These are phyloP conservation scores for Eidolon helvum DNA, from an alignment of 2,113 vertebrate species.

Conservation along the genomic window DNA sequence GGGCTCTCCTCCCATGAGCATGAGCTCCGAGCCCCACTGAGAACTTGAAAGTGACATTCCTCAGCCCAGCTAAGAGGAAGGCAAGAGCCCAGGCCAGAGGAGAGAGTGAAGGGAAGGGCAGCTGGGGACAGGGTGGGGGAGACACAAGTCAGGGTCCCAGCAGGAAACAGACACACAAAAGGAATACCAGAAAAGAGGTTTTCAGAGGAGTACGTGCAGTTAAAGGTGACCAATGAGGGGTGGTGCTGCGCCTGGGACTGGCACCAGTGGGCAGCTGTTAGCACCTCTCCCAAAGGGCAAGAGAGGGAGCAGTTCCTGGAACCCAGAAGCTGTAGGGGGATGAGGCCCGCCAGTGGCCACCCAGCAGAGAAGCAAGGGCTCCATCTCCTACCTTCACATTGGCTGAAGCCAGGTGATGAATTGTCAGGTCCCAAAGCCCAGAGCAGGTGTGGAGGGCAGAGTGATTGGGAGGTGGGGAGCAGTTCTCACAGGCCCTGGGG, in stretches of 20 bases:
- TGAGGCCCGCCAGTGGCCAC: neutral
- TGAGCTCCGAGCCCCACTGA: neutral
- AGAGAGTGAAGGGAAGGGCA: neutral
- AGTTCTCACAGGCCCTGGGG: neutral
- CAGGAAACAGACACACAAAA: neutral
- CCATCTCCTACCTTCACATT: neutral
- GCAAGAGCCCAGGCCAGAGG: neutral
- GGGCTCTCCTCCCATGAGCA: neutral
- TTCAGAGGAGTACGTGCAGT: neutral
- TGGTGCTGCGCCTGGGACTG: neutral
- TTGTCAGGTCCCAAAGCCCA: neutral
- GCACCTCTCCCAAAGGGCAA: neutral
- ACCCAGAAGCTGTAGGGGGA: neutral
- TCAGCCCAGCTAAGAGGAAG: neutral
- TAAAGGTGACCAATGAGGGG: neutral
- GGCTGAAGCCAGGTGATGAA: too few species aligned
- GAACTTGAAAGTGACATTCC: constrained; percentile 35
- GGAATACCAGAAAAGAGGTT: neutral
- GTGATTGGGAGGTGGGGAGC: neutral
- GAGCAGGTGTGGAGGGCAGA: neutral
- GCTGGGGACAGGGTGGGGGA: neutral
- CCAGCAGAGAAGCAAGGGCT: neutral
- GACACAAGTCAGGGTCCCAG: neutral
- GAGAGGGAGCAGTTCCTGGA: neutral
- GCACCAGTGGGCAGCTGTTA: neutral